Evolutionary conservation across 2,888 invertebrate genomes (phyloP).

Genomic region (Gandaritis pyraliata): DNA sequence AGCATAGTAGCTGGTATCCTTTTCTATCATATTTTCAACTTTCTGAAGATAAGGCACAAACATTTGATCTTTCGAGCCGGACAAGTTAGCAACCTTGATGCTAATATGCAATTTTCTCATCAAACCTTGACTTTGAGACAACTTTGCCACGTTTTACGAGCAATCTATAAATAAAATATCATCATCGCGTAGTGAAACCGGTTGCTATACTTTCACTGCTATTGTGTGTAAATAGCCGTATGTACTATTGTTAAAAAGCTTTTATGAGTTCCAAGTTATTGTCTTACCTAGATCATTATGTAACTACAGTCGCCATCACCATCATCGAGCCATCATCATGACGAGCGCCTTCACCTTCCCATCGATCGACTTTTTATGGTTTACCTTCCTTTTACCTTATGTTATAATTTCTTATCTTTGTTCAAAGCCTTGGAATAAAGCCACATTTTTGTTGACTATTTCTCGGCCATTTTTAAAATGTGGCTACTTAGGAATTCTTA

Average conservation of each 20-base stretch:
- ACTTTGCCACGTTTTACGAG: constrained; percentile 17
- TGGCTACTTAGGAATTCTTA: constrained; percentile 5
- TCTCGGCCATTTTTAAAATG: constrained; percentile 3
- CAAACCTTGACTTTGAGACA: constrained; percentile 29
- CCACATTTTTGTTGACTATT: not conserved
- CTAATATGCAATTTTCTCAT: constrained; percentile 7
- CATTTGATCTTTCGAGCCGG: constrained; percentile 10
- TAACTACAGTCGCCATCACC: too few species aligned
- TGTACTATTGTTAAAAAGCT: constrained; percentile 17
- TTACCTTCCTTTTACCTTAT: too few species aligned
- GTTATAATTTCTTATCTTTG: too few species aligned
- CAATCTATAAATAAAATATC: constrained; percentile 1
- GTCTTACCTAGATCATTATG: too few species aligned
- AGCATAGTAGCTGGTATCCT: not conserved
- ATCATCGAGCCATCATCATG: too few species aligned
- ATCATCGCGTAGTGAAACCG: constrained; percentile 20
- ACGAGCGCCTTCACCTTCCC: too few species aligned
- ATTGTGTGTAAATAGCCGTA: constrained; percentile 25
- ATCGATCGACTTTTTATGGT: too few species aligned
- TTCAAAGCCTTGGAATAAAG: not conserved
- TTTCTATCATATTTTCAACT: not conserved
- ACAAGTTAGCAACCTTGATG: not conserved
- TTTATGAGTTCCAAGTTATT: not conserved
- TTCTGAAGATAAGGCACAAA: not conserved
- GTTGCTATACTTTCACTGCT: constrained; percentile 28